phyloP scores from a whole-genome alignment of 2,888 invertebrate species.

The Rhagium mordax region DNA sequence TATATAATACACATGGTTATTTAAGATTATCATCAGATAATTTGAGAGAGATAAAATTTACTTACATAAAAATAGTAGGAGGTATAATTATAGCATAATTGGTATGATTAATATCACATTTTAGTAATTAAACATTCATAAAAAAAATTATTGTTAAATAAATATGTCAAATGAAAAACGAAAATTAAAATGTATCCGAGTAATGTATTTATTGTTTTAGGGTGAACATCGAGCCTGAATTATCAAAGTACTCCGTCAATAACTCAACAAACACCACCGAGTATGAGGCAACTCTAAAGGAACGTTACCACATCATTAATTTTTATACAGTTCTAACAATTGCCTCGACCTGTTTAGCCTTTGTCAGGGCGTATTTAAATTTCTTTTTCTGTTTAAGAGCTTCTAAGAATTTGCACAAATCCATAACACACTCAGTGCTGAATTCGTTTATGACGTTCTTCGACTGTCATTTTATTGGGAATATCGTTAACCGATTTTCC shows the following conservation, averaged over 20 bases:
- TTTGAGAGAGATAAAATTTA: no score
- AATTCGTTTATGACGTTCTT: conserved; percentile 71
- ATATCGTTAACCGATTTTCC: conserved; percentile 75
- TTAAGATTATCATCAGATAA: no score
- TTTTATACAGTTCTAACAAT: conserved; percentile 46
- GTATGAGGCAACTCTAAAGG: conserved; percentile 28
- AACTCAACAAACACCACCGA: conserved; percentile 48
- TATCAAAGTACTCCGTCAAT: conserved; percentile 32
- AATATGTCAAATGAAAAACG: no score
- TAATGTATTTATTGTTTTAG: conserved; percentile 40
- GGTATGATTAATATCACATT: no score
- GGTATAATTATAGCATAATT: no score
- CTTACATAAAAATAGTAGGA: no score
- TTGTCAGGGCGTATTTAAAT: conserved; percentile 47
- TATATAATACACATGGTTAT: no score
- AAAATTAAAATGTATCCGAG: no score
- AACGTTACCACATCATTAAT: conserved; percentile 44
- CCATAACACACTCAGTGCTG: conserved; percentile 71
- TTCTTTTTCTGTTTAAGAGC: conserved; percentile 55
- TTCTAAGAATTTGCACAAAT: conserved; percentile 74
- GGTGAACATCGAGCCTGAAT: conserved; percentile 50
- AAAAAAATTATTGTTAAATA: no score
- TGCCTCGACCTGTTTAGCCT: conserved; percentile 38
- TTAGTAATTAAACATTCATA: no score
- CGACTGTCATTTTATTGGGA: conserved; percentile 64